A percentile compares a stretch with the other conserved stretches of the same genome.
Evolutionary conservation across 1,140 invertebrate genomes (phyloP).

Genomic region (Drosophila bocki): DNA sequence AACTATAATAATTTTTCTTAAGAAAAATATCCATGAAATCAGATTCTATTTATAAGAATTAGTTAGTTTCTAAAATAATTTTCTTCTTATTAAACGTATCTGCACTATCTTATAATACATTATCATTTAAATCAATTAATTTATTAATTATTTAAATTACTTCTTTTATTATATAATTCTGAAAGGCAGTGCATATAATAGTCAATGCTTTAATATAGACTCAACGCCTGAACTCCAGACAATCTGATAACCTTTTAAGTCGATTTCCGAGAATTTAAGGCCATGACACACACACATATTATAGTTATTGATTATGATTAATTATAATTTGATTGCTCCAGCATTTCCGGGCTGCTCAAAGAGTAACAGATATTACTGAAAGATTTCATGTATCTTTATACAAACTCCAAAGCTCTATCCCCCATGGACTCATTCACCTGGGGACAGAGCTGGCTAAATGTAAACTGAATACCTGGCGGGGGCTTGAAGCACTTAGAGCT

Average conservation of each 20-base stretch:
- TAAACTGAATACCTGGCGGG: constrained; percentile 14
- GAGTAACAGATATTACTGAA: background rate
- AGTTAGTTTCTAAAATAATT: background rate
- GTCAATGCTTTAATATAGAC: background rate
- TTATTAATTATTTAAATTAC: background rate
- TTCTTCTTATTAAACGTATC: no score
- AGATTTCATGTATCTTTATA: no score
- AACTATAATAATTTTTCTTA: no score
- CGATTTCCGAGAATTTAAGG: background rate
- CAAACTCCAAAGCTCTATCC: background rate
- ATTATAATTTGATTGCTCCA: background rate
- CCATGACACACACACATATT: background rate
- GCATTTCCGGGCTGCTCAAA: background rate
- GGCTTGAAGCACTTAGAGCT: background rate
- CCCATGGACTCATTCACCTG: background rate
- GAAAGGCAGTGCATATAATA: background rate
- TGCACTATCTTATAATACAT: no score
- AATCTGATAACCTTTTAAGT: background rate
- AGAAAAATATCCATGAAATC: no score
- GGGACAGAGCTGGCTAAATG: background rate
- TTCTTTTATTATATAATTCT: background rate
- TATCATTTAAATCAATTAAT: no score
- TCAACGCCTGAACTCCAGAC: background rate
- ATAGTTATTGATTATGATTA: background rate
- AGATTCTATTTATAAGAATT: background rate